Conservation (phyloP, 2,888 invertebrate genomes). For the Drosophila parthenogenetica region DNA sequence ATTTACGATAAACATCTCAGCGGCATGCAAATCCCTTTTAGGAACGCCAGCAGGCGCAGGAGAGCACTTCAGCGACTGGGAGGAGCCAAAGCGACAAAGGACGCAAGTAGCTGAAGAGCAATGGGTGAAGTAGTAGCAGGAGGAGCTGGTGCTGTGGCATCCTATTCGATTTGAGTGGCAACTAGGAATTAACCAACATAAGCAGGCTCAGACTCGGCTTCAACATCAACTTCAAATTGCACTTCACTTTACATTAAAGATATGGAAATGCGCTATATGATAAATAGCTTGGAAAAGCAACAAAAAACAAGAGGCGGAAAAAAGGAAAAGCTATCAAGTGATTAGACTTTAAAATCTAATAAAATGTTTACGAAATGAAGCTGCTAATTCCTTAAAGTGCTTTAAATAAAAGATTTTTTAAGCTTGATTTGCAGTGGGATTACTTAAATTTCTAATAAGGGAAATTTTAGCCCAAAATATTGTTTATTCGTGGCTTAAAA, state of each 20-base stretch:
- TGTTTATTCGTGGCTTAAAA: too few species aligned
- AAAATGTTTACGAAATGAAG: background rate
- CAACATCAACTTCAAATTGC: slow-evolving; percentile 47
- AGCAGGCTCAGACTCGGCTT: slow-evolving; percentile 29
- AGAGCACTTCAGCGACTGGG: slow-evolving; percentile 60
- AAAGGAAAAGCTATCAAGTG: background rate
- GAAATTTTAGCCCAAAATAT: too few species aligned
- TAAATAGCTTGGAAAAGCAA: background rate
- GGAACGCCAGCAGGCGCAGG: slow-evolving; percentile 67
- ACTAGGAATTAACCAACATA: slow-evolving; percentile 64
- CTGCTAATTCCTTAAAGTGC: slow-evolving; percentile 1
- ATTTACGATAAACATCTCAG: slow-evolving; percentile 81
- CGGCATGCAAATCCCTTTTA: slow-evolving; percentile 81
- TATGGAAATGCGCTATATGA: slow-evolving; percentile 13
- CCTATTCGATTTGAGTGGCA: slow-evolving; percentile 49
- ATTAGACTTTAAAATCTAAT: background rate
- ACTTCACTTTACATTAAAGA: slow-evolving; percentile 29
- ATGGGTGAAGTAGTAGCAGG: background rate
- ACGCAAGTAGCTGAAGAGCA: slow-evolving; percentile 27
- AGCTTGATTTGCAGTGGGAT: too few species aligned
- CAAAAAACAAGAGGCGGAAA: background rate
- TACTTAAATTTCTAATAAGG: too few species aligned
- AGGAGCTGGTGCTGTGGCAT: slow-evolving; percentile 17
- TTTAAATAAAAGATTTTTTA: background rate
- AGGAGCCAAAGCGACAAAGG: slow-evolving; percentile 35